Evolutionary conservation across 2,113 vertebrate species (phyloP), one percentile per base, ranked within the genome.

Genomic region (Carollia perspicillata): DNA sequence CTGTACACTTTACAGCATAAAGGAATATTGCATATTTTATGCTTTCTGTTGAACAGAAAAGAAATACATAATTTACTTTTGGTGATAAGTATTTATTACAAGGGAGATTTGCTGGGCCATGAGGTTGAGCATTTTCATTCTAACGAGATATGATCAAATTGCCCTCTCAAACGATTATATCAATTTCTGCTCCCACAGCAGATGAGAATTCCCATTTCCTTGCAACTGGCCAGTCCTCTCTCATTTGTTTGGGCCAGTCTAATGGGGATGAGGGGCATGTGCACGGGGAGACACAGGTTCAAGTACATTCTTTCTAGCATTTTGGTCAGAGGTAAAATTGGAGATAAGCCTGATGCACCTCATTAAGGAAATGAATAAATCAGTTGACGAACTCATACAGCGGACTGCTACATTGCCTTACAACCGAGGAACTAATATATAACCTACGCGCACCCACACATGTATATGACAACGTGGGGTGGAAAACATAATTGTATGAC

Each of bases 351-450:
- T 84, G 86, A 26, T 42, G 47, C 10, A 53, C 33, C 88, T 95
- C 71, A 93, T 97, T 91, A 96, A 92, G n/a, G 75, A 72, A 35
- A 51, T 30, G 89, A 74, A 83, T 49, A 84, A 84, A 88, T 93
- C 63, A 68, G 23, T 3, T 8, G 47, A n/a, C 42, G n/a, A 69
- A 42, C 40, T 69, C 89, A 4, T 44, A 42, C 3, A 16, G 71
- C 7, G 4, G 11, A n/a, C 78, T 22, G 83, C 74, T 55, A 13
- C 11, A 0, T 65, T 33, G 49, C 40, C 26, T 74, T 30, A 42
- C 72, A 44, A 14, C 26, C 51, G 84, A 28, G 55, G 86, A 81
- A 14, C 58, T 49, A 22, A 90, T 63, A 33, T 2, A 65, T 53
- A 37, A 69, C 53, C 35, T 35, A 20, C 6, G 37, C 3, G 60